phyloP scores from a whole-genome alignment of 2,797 vertebrate genomes.

The Sibirionetta formosa region DNA sequence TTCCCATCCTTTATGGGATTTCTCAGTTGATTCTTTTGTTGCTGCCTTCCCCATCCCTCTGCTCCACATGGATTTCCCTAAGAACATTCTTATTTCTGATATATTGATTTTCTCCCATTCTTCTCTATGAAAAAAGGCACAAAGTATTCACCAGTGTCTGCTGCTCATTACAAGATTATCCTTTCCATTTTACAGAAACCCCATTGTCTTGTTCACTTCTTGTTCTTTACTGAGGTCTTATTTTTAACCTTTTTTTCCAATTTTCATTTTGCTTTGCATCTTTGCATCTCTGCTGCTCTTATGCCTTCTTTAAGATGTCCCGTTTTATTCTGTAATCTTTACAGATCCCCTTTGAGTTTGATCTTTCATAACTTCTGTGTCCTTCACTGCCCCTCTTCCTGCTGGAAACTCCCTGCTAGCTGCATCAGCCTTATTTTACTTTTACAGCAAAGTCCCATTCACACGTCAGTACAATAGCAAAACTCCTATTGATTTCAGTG shows the following conservation, averaged over 20 bases:
- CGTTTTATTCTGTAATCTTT: constrained; percentile 46
- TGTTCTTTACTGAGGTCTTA: constrained; percentile 31
- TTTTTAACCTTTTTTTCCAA: constrained; percentile 34
- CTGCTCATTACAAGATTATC: constrained; percentile 22
- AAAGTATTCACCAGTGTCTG: constrained; percentile 43
- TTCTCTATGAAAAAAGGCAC: background rate
- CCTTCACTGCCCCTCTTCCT: background rate
- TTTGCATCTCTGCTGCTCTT: constrained; percentile 21
- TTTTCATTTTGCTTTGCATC: constrained; percentile 35
- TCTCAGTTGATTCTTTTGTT: background rate
- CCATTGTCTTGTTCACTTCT: constrained; percentile 32
- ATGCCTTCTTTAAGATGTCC: constrained; percentile 6
- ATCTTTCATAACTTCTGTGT: background rate
- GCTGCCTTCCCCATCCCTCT: background rate
- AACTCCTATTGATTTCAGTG: constrained; percentile 43
- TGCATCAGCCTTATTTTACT: constrained; percentile 35
- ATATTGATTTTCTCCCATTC: background rate
- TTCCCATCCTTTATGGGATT: background rate
- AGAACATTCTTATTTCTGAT: background rate
- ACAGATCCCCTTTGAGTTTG: constrained; percentile 13
- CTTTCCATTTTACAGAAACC: constrained; percentile 54
- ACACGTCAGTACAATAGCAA: background rate
- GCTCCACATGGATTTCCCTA: background rate
- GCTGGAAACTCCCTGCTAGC: background rate
- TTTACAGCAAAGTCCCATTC: background rate